Evolutionary conservation across 2,113 vertebrate genomes (phyloP).

Genomic region (Ptychochromis oligacanthus): DNA sequence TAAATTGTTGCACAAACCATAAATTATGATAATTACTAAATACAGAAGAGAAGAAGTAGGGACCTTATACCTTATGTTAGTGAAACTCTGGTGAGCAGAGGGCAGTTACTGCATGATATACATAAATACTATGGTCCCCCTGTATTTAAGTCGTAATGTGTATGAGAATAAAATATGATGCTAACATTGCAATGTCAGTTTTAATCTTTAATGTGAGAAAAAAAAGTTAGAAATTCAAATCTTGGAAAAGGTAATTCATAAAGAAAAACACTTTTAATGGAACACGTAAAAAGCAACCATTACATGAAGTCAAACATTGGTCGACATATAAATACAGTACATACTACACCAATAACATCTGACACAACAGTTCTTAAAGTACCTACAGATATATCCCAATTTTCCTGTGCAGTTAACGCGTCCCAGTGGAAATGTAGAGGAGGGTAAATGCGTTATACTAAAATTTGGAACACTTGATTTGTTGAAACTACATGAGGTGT

Average conservation of each 20-base stretch:
- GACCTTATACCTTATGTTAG: not conserved
- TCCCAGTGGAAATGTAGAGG: conserved; percentile 10
- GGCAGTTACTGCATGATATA: conserved; percentile 7
- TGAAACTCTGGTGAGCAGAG: not conserved
- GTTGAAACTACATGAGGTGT: not conserved
- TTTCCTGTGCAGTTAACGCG: conserved; percentile 31
- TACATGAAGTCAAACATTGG: conserved; percentile 50
- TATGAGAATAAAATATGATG: conserved; percentile 30
- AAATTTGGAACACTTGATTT: conserved; percentile 12
- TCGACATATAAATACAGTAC: conserved; percentile 52
- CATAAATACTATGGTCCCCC: not conserved
- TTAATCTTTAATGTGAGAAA: not conserved
- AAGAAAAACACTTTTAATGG: conserved; percentile 57
- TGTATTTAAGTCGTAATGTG: not conserved
- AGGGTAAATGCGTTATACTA: conserved; percentile 18
- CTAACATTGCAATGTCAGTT: not conserved
- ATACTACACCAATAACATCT: conserved; percentile 43
- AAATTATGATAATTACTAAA: not conserved
- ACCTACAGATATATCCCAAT: conserved; percentile 65
- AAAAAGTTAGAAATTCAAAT: not conserved
- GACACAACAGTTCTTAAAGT: conserved; percentile 44
- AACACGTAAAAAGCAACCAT: conserved; percentile 58
- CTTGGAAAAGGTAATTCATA: not conserved
- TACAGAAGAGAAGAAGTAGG: not conserved
- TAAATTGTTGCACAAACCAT: not conserved